Percentiles rank a stretch among this genome's conserved stretches.
phyloP scores from a whole-genome alignment of 2,113 vertebrate species.

The Pitta sordida region DNA sequence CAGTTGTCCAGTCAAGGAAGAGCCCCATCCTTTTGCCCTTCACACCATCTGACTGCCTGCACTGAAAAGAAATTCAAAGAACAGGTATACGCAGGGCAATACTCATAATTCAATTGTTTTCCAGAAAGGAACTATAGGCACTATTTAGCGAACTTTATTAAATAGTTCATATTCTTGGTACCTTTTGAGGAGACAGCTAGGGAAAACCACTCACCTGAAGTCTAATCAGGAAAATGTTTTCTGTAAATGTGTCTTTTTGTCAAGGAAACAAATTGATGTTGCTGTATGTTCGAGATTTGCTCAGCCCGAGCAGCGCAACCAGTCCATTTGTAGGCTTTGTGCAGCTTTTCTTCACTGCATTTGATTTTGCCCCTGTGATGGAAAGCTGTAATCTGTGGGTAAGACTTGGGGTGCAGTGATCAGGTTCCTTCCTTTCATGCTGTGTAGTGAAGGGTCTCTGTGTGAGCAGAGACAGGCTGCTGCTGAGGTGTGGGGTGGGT shows the following conservation, averaged over 20 bases:
- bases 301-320: rapidly evolving
- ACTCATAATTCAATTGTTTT: background rate
- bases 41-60: background rate
- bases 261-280: background rate
- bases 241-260: background rate
- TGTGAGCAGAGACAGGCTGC: background rate
- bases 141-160: background rate
- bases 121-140: background rate
- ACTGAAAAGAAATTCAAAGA: background rate
- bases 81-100: background rate
- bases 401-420: rapidly evolving
- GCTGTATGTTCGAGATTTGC: background rate
- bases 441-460: background rate
- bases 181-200: background rate
- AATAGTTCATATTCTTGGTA: background rate
- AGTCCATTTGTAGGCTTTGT: background rate
- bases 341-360: background rate
- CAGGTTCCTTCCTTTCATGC: background rate
- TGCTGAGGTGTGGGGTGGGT: background rate
- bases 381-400: background rate
- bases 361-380: background rate
- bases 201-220: background rate
- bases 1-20: background rate
- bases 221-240: background rate
- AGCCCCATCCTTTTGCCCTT: background rate